These are phyloP conservation scores for Drosophila infuscata DNA, from an alignment of 2,888 invertebrate species.

Conservation along the genomic window DNA sequence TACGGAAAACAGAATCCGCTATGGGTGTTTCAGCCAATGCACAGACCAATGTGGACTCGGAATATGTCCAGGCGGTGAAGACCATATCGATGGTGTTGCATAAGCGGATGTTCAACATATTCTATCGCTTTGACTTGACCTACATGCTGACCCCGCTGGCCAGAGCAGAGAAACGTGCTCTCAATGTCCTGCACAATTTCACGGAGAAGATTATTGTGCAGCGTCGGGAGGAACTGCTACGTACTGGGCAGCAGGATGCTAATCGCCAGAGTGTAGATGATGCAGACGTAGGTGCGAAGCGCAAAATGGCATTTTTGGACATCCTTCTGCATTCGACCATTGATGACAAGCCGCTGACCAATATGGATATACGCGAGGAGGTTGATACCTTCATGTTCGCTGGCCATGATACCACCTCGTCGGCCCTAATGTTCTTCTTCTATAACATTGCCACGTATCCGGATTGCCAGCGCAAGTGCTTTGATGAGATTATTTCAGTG, in stretches of 20 bases:
- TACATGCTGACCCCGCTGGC: conserved; percentile 87
- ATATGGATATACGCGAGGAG: conserved; percentile 88
- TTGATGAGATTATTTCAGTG: conserved; percentile 85
- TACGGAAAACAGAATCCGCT: conserved; percentile 89
- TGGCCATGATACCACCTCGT: conserved; percentile 86
- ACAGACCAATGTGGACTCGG: conserved; percentile 88
- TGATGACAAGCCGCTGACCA: conserved; percentile 87
- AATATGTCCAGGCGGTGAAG: conserved; percentile 91
- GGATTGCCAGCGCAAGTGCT: conserved; percentile 85
- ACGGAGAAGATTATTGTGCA: conserved; percentile 87
- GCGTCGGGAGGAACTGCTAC: conserved; percentile 83
- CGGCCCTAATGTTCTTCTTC: conserved; percentile 86
- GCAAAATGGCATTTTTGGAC: conserved; percentile 89
- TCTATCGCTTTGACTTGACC: conserved; percentile 81
- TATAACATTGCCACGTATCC: conserved; percentile 85
- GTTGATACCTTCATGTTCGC: conserved; percentile 92
- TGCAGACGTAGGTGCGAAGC: conserved; percentile 86
- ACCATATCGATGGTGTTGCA: conserved; percentile 84
- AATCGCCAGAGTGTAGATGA: conserved; percentile 43
- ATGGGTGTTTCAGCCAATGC: conserved; percentile 93
- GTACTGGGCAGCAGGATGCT: conserved; percentile 3
- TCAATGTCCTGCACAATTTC: conserved; percentile 86
- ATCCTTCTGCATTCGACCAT: conserved; percentile 87
- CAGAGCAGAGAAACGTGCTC: conserved; percentile 85
- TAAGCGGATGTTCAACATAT: conserved; percentile 84